phyloP scores from a whole-genome alignment of 2,113 vertebrate genomes.

The Crotalus tigris region DNA sequence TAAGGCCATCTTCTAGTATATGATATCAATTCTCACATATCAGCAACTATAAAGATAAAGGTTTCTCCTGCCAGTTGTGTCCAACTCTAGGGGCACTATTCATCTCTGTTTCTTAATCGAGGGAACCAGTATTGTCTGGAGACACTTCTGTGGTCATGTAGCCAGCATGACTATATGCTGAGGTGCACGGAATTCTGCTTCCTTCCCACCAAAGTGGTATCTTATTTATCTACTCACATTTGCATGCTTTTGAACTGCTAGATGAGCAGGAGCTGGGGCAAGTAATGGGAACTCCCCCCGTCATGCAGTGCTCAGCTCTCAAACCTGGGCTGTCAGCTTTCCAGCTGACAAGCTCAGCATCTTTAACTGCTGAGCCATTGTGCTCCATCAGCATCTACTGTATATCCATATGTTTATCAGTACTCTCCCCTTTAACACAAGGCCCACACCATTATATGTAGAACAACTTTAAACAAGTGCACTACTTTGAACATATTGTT shows the following conservation, averaged over 20 bases:
- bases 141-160: not conserved
- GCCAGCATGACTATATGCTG: not conserved
- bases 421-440: not conserved
- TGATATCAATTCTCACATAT: not conserved
- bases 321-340: not conserved
- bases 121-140: not conserved
- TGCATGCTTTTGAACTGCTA: not conserved
- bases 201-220: not conserved
- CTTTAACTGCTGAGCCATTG: not conserved
- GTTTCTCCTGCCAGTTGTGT: not conserved
- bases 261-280: not conserved
- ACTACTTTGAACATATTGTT: not conserved
- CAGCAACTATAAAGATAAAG: not conserved
- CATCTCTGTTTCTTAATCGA: not conserved
- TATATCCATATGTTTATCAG: not conserved
- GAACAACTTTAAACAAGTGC: not conserved
- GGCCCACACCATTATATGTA: not conserved
- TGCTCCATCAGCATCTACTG: not conserved
- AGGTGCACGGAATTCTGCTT: not conserved
- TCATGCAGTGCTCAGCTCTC: not conserved
- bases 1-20: not conserved
- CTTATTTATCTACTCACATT: not conserved
- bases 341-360: not conserved
- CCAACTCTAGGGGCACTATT: not conserved
- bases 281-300: not conserved